phyloP scores from a whole-genome alignment of 2,888 invertebrate genomes.

The Lepidocyrtoides sp. region DNA sequence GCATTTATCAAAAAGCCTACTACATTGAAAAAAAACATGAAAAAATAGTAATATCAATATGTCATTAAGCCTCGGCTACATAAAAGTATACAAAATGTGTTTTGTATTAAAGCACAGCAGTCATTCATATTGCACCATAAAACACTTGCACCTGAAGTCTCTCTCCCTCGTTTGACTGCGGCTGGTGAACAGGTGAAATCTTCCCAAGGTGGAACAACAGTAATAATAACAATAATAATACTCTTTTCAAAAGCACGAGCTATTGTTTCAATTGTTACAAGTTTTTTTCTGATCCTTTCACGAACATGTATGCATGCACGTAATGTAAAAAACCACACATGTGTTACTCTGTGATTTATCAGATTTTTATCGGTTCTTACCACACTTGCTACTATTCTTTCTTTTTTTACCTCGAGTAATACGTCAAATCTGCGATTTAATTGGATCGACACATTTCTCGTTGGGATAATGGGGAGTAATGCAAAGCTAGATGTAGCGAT shows the following conservation, averaged over 20 bases:
- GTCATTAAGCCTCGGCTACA: background rate
- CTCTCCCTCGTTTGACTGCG: background rate
- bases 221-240: background rate
- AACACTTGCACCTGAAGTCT: background rate
- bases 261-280: conserved; percentile 55
- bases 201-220: background rate
- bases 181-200: conserved; percentile 68
- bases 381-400: background rate
- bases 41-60: conserved; percentile 2
- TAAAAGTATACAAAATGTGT: background rate
- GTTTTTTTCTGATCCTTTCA: no score
- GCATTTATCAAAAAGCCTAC: background rate
- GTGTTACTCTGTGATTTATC: conserved; percentile 77
- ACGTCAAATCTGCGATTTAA: conserved; percentile 68
- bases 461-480: background rate
- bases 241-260: conserved; percentile 36
- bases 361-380: conserved; percentile 58
- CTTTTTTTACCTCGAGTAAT: conserved; percentile 8
- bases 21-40: background rate
- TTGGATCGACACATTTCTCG: conserved; percentile 68
- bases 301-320: conserved; percentile 40
- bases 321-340: conserved; percentile 78
- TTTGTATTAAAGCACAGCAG: background rate
- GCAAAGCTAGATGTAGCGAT: no score
- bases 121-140: conserved; percentile 13